These are phyloP conservation scores for Acleris sparsana DNA, from an alignment of 2,888 invertebrate species.

Conservation along the genomic window DNA sequence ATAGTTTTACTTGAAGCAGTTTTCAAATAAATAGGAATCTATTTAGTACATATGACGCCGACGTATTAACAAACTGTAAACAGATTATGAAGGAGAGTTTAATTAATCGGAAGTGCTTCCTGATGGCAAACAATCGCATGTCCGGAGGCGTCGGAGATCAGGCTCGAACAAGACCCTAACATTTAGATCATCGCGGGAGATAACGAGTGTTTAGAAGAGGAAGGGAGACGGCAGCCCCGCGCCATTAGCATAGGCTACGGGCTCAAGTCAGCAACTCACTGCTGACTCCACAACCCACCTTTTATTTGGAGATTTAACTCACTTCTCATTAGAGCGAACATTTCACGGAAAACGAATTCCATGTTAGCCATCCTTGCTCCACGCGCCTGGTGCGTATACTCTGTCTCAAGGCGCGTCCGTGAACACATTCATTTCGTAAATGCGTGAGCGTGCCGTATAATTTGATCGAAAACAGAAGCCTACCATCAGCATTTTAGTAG, in stretches of 20 bases:
- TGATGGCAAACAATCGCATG: constrained; percentile 63
- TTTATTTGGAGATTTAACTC: constrained; percentile 80
- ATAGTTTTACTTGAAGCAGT: neutral
- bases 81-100: constrained; percentile 11
- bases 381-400: constrained; percentile 48
- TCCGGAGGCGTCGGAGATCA: constrained; percentile 68
- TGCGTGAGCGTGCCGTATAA: constrained; percentile 66
- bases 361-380: constrained; percentile 52
- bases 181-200: constrained; percentile 70
- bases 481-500: constrained; percentile 59
- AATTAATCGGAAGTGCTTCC: constrained; percentile 18
- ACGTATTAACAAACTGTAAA: constrained; percentile 9
- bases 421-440: constrained; percentile 50
- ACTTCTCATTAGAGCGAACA: constrained; percentile 59
- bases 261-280: constrained; percentile 59
- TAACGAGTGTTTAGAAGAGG: constrained; percentile 59
- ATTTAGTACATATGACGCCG: neutral
- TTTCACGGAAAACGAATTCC: constrained; percentile 69
- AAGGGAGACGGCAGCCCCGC: constrained; percentile 35
- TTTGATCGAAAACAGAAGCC: constrained; percentile 75
- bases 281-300: constrained; percentile 73
- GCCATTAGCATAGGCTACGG: constrained; percentile 64
- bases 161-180: constrained; percentile 55
- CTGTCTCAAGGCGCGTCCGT: constrained; percentile 51
- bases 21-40: constrained; percentile 2